A percentile compares a stretch with the other conserved stretches of the same genome.
Evolutionary conservation across 2,113 vertebrate genomes (phyloP).

Genomic region (Pteronura brasiliensis): DNA sequence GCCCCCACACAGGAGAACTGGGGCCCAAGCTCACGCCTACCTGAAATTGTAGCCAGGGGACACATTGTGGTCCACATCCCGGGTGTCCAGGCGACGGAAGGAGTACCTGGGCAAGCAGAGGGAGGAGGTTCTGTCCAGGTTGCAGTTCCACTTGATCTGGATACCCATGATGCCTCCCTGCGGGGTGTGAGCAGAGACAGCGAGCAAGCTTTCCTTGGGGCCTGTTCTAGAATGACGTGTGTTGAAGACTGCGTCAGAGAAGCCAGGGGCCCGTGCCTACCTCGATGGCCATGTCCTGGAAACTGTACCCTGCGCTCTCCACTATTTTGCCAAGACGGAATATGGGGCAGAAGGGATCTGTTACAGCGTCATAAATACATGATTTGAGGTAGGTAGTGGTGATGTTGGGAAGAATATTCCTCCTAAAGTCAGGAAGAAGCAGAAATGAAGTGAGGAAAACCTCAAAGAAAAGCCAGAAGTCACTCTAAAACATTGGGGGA

Average conservation of each 20-base stretch:
- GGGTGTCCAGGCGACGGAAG: slow-evolving; percentile 90
- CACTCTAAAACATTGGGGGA: background rate
- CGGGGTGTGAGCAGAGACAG: background rate
- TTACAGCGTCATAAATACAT: slow-evolving; percentile 84
- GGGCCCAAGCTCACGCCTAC: slow-evolving; percentile 63
- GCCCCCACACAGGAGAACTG: fast-evolving
- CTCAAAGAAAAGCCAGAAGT: background rate
- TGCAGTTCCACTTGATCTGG: slow-evolving; percentile 88
- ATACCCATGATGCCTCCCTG: slow-evolving; percentile 91
- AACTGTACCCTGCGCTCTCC: slow-evolving; percentile 86
- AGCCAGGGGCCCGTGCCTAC: slow-evolving; percentile 67
- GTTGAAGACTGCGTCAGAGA: background rate
- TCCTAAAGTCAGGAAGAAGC: slow-evolving; percentile 75
- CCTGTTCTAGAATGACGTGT: fast-evolving
- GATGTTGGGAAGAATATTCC: slow-evolving; percentile 87
- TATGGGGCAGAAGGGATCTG: slow-evolving; percentile 91
- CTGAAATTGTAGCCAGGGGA: slow-evolving; percentile 94
- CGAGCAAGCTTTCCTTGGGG: background rate
- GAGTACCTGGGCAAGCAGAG: slow-evolving; percentile 88
- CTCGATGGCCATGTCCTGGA: slow-evolving; percentile 90
- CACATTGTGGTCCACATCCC: slow-evolving; percentile 80
- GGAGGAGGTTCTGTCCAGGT: slow-evolving; percentile 85
- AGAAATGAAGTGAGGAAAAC: background rate
- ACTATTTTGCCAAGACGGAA: slow-evolving; percentile 88
- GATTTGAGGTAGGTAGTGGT: slow-evolving; percentile 86